Evolutionary conservation across 35 echinoderm and acorn worm genomes (phyloP).

Genomic region (Stichopus chloronotus): DNA sequence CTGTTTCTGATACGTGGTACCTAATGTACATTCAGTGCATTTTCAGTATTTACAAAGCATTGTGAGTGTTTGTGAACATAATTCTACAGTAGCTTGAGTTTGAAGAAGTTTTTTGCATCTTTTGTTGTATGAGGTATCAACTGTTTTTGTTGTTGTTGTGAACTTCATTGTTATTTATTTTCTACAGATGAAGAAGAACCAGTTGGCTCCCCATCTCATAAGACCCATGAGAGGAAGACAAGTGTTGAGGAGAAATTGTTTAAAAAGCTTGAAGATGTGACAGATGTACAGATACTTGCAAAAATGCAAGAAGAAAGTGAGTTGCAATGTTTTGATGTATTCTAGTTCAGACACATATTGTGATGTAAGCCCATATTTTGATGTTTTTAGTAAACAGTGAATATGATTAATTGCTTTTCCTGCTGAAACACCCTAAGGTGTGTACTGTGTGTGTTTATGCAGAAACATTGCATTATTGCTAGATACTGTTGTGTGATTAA

Average conservation of each 20-base stretch:
- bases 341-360: not conserved
- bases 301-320: slow-evolving; percentile 99
- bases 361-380: not conserved
- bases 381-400: not conserved
- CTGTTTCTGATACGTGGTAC: too few relatives aligned
- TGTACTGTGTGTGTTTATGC: too few relatives aligned
- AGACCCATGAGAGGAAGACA: slow-evolving; percentile 25
- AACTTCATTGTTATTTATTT: not conserved
- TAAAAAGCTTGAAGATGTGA: slow-evolving; percentile 92
- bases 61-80: too few relatives aligned
- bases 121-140: too few relatives aligned
- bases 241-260: slow-evolving; percentile 83
- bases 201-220: slow-evolving; percentile 43
- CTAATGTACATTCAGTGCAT: too few relatives aligned
- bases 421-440: too few relatives aligned
- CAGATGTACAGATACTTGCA: slow-evolving; percentile 96
- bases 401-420: not conserved
- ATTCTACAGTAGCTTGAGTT: too few relatives aligned
- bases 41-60: too few relatives aligned
- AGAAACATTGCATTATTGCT: too few relatives aligned
- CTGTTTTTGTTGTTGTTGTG: not conserved
- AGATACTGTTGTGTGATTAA: too few relatives aligned
- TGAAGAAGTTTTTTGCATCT: too few relatives aligned
- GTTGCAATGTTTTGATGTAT: slow-evolving; percentile 28
- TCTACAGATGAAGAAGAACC: slow-evolving; percentile 35